Evolutionary conservation across 1,140 invertebrate species (phyloP).

Genomic region (Drosophila orosa): DNA sequence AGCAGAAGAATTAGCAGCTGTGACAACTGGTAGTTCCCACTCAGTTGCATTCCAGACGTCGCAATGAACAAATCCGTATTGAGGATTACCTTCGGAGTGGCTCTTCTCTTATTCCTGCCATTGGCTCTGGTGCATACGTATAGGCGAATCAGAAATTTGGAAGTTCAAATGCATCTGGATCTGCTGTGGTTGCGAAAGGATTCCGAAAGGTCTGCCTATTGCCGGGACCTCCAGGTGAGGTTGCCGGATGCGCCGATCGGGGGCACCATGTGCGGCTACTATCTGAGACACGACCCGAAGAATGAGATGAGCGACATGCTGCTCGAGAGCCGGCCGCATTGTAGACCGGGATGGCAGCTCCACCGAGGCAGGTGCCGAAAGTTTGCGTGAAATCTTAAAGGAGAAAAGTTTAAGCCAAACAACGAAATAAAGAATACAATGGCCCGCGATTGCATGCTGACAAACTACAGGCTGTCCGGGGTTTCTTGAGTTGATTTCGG

Average conservation of each 20-base stretch:
- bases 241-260: constrained; percentile 4
- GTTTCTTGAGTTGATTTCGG: constrained; percentile 31
- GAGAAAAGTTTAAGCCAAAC: background rate
- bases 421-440: constrained; percentile 29
- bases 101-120: constrained; percentile 9
- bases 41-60: constrained; percentile 5
- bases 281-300: constrained; percentile 37
- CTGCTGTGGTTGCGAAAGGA: constrained; percentile 31
- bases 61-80: constrained; percentile 11
- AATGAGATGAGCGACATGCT: constrained; percentile 48
- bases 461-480: constrained; percentile 10
- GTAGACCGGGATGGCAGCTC: constrained; percentile 48
- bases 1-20: constrained; percentile 18
- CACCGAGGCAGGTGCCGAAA: constrained; percentile 47
- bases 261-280: constrained; percentile 20
- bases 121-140: constrained; percentile 12
- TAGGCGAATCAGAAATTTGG: no score
- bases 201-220: constrained; percentile 54
- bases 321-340: constrained; percentile 40
- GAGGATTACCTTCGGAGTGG: background rate
- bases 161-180: constrained; percentile 28
- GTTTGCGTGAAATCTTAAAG: constrained; percentile 27
- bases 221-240: constrained; percentile 44
- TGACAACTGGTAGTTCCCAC: background rate
- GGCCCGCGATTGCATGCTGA: constrained; percentile 3